These are phyloP conservation scores for Zhengitettix transpicula DNA, from an alignment of 2,888 invertebrate species.

Conservation along the genomic window DNA sequence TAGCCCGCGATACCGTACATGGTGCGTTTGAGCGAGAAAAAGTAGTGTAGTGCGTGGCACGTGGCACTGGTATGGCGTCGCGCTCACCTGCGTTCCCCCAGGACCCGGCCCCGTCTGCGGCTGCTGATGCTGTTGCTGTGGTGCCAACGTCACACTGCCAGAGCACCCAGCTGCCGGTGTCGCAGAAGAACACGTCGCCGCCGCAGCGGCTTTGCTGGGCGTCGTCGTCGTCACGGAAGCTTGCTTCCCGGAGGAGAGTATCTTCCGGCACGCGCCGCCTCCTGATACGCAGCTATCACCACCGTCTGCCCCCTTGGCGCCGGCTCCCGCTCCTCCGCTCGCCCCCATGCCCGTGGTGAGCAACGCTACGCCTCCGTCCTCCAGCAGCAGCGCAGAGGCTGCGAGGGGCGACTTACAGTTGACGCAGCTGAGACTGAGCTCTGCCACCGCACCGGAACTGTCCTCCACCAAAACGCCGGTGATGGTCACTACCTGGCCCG, in stretches of 20 bases:
- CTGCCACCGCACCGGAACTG: background rate
- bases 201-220: background rate
- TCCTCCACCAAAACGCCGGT: background rate
- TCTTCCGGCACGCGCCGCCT: slow-evolving; percentile 10
- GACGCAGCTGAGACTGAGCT: background rate
- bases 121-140: no score
- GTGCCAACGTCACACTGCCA: no score
- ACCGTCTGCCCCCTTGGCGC: slow-evolving; percentile 3
- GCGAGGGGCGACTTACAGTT: background rate
- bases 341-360: slow-evolving; percentile 2
- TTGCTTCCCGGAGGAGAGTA: background rate
- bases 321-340: slow-evolving; percentile 6
- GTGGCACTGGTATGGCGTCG: background rate
- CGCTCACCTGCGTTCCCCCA: background rate
- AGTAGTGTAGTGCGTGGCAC: no score
- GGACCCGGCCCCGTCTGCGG: background rate
- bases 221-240: background rate
- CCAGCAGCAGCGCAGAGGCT: background rate
- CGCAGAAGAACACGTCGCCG: background rate
- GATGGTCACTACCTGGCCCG: background rate
- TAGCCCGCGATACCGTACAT: no score
- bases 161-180: background rate
- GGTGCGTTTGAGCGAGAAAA: no score
- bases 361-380: background rate
- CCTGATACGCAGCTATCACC: slow-evolving; percentile 4